Evolutionary conservation across 1,140 invertebrate genomes (phyloP), one percentile per base, ranked within the genome.

Genomic region (Chironomus striatipennis): DNA sequence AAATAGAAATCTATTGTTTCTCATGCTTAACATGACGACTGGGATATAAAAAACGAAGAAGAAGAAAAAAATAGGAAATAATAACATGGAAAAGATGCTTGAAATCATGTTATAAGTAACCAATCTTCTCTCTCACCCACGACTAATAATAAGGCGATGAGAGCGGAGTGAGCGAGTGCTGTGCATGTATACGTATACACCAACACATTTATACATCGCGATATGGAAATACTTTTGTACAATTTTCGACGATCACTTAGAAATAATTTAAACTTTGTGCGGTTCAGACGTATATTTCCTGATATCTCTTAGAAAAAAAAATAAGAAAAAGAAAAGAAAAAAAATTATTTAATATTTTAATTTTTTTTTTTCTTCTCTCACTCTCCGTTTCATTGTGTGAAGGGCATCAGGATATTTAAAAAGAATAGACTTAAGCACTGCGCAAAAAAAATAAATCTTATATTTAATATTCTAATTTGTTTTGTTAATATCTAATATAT

Each of bases 391-490:
- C 47, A 57, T 57, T 57, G 47, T 57, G 65, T 70, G 65, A 70
- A 70, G 65, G 65, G 65, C 65, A 70, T 70, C 65, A 70, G 65
- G 65, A 70, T 21, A 20, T 70, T 70, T 20, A 70, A 21, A 70
- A n/a, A 70, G 8, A 21, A 20, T 18, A 70, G 12, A 47, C n/a
- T 57, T 57, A 15, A 57, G 12, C 43, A 10, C 47, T 57, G 47
- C 47, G 47, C 47, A 57, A 57, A 57, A n/a, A n/a, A 57, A 57
- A 57, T 12, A 57, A 1, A n/a, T 47, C n/a, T 57, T 57, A 15
- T 57, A 15, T 57, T 57, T 57, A 57, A 15, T 34, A 34, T 34
- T 34, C 24, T 34, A 34, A 34, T 34, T 34, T 34, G 24, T 34
- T 34, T 34, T 34, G 24, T 34, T 34, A 34, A 34, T 34, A 34